These are phyloP conservation scores for Mellivora capensis DNA, from an alignment of 2,113 vertebrate species.

Conservation along the genomic window DNA sequence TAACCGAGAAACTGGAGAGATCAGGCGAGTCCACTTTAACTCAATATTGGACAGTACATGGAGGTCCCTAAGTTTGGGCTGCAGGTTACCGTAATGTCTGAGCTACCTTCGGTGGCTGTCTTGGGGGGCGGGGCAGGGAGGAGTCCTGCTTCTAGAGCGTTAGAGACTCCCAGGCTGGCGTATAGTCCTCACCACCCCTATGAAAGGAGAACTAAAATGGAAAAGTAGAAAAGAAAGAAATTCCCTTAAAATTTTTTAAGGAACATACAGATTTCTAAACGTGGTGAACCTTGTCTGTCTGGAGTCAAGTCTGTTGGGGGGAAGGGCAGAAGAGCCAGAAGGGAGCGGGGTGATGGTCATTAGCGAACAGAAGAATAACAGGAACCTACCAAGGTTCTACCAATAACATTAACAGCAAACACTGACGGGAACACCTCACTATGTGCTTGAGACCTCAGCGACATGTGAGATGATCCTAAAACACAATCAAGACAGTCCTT, in stretches of 20 bases:
- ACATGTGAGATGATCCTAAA: not conserved
- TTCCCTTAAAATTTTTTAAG: not conserved
- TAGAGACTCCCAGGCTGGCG: not conserved
- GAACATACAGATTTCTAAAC: not conserved
- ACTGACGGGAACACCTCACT: too few species aligned
- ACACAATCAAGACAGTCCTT: not conserved
- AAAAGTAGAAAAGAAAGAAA: not conserved
- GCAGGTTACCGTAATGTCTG: accelerated
- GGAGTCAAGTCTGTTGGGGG: not conserved
- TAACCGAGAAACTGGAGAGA: not conserved
- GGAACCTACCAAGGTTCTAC: not conserved
- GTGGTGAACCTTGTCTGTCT: too few species aligned
- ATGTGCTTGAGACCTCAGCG: not conserved
- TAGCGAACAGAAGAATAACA: not conserved
- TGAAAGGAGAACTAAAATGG: not conserved
- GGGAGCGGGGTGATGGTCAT: not conserved
- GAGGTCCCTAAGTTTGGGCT: too few species aligned
- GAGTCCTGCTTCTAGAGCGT: not conserved
- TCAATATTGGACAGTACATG: not conserved
- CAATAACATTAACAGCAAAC: not conserved
- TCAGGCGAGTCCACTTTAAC: not conserved
- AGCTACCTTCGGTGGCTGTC: not conserved
- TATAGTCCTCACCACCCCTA: accelerated
- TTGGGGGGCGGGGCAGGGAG: not conserved
- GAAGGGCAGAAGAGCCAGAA: not conserved